Base-by-base conservation (phyloP, 2,888 invertebrate species). In the Spatulosminthurus flaviceps region DNA sequence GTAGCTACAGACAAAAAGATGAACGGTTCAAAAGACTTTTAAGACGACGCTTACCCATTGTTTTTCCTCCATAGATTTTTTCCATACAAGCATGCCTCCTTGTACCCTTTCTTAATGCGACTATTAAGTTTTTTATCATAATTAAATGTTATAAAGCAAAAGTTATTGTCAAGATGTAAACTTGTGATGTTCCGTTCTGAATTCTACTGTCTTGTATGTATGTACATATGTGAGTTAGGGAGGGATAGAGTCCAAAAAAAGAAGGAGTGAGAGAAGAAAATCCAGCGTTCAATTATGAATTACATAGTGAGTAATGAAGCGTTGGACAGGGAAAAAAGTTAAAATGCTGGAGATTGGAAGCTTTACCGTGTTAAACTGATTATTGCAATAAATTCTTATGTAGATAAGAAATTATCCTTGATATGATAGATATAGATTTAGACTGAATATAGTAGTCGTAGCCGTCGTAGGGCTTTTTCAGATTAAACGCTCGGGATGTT, bases 281-380 rank as follows among this genome's bases (percentile, higher is more conserved):
- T 64, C 64, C 24, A 64, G 64, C 64, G 64, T 24, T 64, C 64
- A 64, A 64, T 64, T 64, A 64, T 64, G 64, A 64, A 64, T 64
- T 64, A 64, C 24, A 64, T 64, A 64, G 64, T 64, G 64, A 22
- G 64, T 64, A 64, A 64, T 64, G 64, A 64, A 64, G 26, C 51
- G 51, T 51, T 51, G 51, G n/a, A 51, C 51, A 51, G 51, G 51
- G 13, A 64, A 64, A 64, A 24, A 64, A 64, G 26, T 64, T 64
- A 64, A 51, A 51, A 64, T 64, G 64, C 24, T 64, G 64, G 64
- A 64, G 64, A 64, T 64, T 64, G 64, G 64, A 64, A 64, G 64
- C 64, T 64, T 64, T 64, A 64, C 64, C 64, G 64, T 64, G 64
- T 64, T 64, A 64, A 64, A 64, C 64, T 64, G 64, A 64, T 64